Evolutionary conservation across 1,140 invertebrate species (phyloP), one percentile per base, ranked within the genome.

Genomic region (Bradynema listronoti): DNA sequence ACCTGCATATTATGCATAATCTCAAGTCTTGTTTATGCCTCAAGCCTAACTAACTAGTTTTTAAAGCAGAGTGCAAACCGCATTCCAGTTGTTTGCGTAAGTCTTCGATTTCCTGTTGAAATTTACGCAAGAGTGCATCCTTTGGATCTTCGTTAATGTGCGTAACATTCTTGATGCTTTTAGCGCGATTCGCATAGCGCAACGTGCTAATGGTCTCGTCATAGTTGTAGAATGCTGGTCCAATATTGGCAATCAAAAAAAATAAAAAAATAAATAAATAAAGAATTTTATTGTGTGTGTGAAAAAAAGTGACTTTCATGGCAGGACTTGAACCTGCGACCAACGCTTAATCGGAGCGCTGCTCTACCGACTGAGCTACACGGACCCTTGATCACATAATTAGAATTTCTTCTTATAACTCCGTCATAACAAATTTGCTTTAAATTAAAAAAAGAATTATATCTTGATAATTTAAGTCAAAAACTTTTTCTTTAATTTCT

Each of bases 71-170:
- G 54, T 58, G 62, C 50, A 56, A 56, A 66, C 68, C 61, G 61
- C 60, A 56, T 74, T 86, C 84, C 27, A 98, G 79, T 75, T 92
- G 89, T 68, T 87, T 87, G 43, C 86, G 85, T 2, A 98, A 82
- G 24, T 90, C 86, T 71, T 91, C 89, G 69, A 99, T 96, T 82
- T 99, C 92, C 71, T 89, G 85, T 82, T 97, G 92, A 79, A 95
- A 96, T 75, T 91, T 87, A 42, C 91, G 85, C 14, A 99, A 84
- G 24, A 97, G 80, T 2, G 94, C 91, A 81, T 97, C 92, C 75
- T 96, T 96, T 0, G 93, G 91, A 81, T 98, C 93, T 78, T 95
- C 92, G 79, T 99, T 99, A 55, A 98, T 87, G 62, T 87, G 86
- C 47, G 91, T 92, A 67, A 87, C 86, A 80, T 98, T 99, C 77